A percentile compares a stretch with the other conserved stretches of the same genome.
These are phyloP conservation scores for Gandaritis pyraliata DNA, from an alignment of 2,888 invertebrate genomes.

Conservation along the genomic window DNA sequence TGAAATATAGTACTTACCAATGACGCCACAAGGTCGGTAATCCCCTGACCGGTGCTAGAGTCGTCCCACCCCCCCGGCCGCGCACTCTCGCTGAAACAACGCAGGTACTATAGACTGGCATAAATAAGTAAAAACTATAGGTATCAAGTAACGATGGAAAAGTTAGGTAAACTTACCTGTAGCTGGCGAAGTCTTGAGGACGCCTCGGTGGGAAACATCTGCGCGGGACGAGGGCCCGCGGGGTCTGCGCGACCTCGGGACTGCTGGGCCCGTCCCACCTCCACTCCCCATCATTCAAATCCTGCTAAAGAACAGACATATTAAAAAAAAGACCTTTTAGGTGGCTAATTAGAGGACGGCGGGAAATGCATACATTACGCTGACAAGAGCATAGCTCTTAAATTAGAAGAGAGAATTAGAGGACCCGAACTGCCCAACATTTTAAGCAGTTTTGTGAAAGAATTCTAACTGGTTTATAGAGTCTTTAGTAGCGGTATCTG, in stretches of 20 bases:
- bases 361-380: too few species aligned
- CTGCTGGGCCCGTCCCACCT: conserved; percentile 72
- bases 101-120: conserved; percentile 17
- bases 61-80: conserved; percentile 68
- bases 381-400: too few species aligned
- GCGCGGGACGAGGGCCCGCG: conserved; percentile 69
- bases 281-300: conserved; percentile 51
- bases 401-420: too few species aligned
- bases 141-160: too few species aligned
- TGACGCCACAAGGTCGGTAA: conserved; percentile 70
- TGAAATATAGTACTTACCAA: conserved; percentile 63
- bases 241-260: conserved; percentile 73
- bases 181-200: conserved; percentile 65
- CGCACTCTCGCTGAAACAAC: conserved; percentile 71
- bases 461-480: too few species aligned
- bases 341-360: too few species aligned
- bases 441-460: too few species aligned
- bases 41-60: conserved; percentile 53
- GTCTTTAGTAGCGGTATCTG: too few species aligned
- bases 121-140: too few species aligned
- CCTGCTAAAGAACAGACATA: background rate
- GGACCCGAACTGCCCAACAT: too few species aligned
- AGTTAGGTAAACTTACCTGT: conserved; percentile 57
- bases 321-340: too few species aligned
- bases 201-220: conserved; percentile 73